phyloP scores from a whole-genome alignment of 2,888 invertebrate genomes.

The Mythimna impura region DNA sequence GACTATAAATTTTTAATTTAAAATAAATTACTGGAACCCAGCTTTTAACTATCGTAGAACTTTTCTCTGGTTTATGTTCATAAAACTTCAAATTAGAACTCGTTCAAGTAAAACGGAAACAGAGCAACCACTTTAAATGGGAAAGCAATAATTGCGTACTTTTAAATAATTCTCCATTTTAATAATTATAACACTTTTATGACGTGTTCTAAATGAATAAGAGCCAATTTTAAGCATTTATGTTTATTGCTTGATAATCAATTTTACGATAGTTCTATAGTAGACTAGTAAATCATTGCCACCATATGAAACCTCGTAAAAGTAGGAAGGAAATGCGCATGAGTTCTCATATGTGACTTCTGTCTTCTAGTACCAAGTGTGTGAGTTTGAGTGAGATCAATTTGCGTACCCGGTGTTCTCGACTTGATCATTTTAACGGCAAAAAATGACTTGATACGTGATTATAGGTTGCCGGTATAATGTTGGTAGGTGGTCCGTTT shows the following conservation, averaged over 20 bases:
- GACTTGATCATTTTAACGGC: constrained; percentile 43
- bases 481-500: constrained; percentile 57
- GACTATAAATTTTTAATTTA: not conserved
- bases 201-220: constrained; percentile 56
- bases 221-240: constrained; percentile 47
- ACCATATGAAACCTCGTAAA: constrained; percentile 39
- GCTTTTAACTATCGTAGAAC: not conserved
- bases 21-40: not conserved
- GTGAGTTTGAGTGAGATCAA: constrained; percentile 32
- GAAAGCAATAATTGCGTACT: constrained; percentile 32
- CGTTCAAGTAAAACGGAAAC: constrained; percentile 29
- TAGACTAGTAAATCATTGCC: constrained; percentile 61
- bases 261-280: constrained; percentile 63
- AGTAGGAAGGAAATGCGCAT: constrained; percentile 14
- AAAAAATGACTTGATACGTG: constrained; percentile 44
- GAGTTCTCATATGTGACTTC: constrained; percentile 21
- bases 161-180: constrained; percentile 46
- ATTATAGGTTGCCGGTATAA: constrained; percentile 50
- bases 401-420: constrained; percentile 41
- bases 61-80: not conserved
- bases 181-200: constrained; percentile 65
- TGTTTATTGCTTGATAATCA: constrained; percentile 65
- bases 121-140: not conserved
- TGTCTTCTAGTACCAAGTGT: constrained; percentile 25
- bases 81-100: constrained; percentile 35